These are phyloP conservation scores for Amphiprion ocellaris DNA, from an alignment of 2,113 vertebrate genomes.

Conservation along the genomic window DNA sequence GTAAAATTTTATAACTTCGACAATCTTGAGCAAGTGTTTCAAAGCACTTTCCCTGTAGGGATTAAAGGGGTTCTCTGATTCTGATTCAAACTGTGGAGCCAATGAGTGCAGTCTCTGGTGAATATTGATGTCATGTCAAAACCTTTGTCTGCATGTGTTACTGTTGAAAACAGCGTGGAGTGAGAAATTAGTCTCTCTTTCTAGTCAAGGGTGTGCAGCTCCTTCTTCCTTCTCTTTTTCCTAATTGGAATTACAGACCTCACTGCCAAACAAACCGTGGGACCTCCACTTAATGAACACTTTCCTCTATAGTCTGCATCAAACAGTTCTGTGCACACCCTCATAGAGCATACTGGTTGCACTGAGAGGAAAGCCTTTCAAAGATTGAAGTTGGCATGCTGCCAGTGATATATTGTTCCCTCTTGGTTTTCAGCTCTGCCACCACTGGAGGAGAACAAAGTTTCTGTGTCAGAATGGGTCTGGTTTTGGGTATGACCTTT, in stretches of 20 bases:
- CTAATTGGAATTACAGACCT: slow-evolving; percentile 31
- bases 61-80: not conserved
- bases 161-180: slow-evolving; percentile 14
- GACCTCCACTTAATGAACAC: slow-evolving; percentile 17
- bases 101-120: not conserved
- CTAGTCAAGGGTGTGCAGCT: not conserved
- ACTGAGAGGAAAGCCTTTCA: slow-evolving; percentile 52
- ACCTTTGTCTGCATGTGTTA: slow-evolving; percentile 22
- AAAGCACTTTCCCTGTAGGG: too few species aligned
- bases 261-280: slow-evolving; percentile 32
- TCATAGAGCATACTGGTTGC: slow-evolving; percentile 14
- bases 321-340: slow-evolving; percentile 54
- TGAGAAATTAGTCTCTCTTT: slow-evolving; percentile 3
- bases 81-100: not conserved
- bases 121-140: slow-evolving; percentile 24
- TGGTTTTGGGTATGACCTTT: too few species aligned
- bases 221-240: slow-evolving; percentile 15
- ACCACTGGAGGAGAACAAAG: slow-evolving; percentile 19
- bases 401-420: slow-evolving; percentile 46
- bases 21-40: too few species aligned
- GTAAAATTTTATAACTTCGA: too few species aligned
- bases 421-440: slow-evolving; percentile 21
- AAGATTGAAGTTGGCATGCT: slow-evolving; percentile 36
- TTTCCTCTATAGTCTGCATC: slow-evolving; percentile 46
- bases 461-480: slow-evolving; percentile 23